phyloP scores from a whole-genome alignment of 2,888 invertebrate species.

The Diarsia dahlii region DNA sequence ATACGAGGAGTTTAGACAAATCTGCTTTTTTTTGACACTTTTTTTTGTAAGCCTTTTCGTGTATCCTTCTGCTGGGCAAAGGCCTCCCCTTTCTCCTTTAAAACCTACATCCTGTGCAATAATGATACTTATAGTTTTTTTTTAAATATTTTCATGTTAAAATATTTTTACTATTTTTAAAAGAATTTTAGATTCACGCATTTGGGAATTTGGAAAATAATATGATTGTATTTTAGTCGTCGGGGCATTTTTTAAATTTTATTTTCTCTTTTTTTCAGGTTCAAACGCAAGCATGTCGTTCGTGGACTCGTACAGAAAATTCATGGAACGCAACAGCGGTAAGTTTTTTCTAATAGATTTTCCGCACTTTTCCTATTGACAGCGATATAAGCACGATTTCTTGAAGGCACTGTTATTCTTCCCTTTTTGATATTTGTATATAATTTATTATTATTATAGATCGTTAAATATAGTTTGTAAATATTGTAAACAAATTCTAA shows the following conservation, averaged over 20 bases:
- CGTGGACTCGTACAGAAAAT: constrained; percentile 86
- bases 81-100: no score
- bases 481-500: no score
- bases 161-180: neutral
- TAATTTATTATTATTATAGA: no score
- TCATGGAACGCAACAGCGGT: constrained; percentile 89
- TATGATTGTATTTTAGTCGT: no score
- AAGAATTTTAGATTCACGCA: neutral
- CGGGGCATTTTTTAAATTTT: neutral
- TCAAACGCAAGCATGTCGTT: constrained; percentile 81
- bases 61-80: no score
- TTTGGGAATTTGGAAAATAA: no score
- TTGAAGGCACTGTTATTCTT: no score
- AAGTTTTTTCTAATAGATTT: constrained; percentile 64
- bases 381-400: no score
- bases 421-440: no score
- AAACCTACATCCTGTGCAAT: no score
- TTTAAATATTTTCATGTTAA: neutral
- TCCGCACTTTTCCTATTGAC: neutral
- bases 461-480: no score
- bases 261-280: constrained; percentile 61
- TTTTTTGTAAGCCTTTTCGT: no score
- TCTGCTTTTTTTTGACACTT: neutral
- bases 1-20: neutral
- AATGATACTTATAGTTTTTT: neutral